Evolutionary conservation across 2,797 vertebrate species (phyloP), one percentile per base, ranked within the genome.

Genomic region (Acipenser transmontanus): DNA sequence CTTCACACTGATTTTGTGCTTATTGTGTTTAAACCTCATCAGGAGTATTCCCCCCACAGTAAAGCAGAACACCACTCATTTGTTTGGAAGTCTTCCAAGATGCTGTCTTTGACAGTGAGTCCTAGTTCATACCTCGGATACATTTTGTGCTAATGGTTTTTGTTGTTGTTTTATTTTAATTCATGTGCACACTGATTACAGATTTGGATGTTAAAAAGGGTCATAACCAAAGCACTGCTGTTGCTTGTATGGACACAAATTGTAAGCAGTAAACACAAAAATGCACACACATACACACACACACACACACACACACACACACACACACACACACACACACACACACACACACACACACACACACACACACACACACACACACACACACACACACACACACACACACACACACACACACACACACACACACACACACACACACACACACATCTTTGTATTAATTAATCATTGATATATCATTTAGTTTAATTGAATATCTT

Each of bases 11-110:
- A 89, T 91, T 91, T 68, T 85, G 64, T 59, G 82, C 86, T 85
- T 84, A 91, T 90, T 91, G 88, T 92, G 88, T 82, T 87, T 82
- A 79, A 85, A 81, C 87, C 84, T 88, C 88, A 91, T 91, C 85
- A 86, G 86, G 87, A 89, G 85, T 85, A 87, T 89, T 87, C 89
- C 84, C 82, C 86, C 87, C 82, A 83, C 72, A 74, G 69, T 74
- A 77, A 83, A 84, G 83, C 80, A 81, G 79, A 84, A 85, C 86
- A 84, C 82, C 84, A 88, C 87, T 84, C 82, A 82, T 82, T 83
- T 84, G 78, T 84, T 88, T 91, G 86, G 87, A 82, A 73, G 74
- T 76, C 74, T 76, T 91, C 89, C 90, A 89, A 88, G 87, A 84
- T 83, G 74, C 82, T 80, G 82, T 85, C 84, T 87, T 84, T 84